phyloP scores from a whole-genome alignment of 92 coral and sea anemone genomes.

The Porites rus region DNA sequence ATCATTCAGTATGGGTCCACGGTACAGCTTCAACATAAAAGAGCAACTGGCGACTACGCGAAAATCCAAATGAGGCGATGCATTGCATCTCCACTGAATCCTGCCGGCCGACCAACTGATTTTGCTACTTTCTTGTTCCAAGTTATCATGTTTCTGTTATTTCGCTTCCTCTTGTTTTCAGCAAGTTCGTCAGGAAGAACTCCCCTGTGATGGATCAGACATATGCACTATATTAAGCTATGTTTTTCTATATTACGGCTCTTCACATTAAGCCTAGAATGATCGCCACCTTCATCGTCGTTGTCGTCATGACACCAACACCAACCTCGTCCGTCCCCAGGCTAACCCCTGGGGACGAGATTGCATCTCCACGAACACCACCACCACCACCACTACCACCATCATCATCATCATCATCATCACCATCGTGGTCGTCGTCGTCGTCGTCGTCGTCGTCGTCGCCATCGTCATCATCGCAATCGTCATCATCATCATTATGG shows the following conservation, averaged over 20 bases:
- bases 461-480: too few species aligned
- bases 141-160: background rate
- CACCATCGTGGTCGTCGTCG: too few species aligned
- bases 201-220: conserved; percentile 70
- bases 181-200: conserved; percentile 85
- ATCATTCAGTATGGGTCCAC: background rate
- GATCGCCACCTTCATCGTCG: too few species aligned
- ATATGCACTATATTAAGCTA: background rate
- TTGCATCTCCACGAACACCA: too few species aligned
- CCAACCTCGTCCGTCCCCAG: too few species aligned
- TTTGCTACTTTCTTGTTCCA: background rate
- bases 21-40: background rate
- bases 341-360: too few species aligned
- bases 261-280: too few species aligned
- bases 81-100: background rate
- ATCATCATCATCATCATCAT: too few species aligned
- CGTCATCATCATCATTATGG: too few species aligned
- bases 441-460: too few species aligned
- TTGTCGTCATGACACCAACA: too few species aligned
- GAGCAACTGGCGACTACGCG: background rate
- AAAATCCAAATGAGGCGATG: background rate
- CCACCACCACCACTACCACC: too few species aligned
- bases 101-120: background rate
- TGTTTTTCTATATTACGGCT: background rate
- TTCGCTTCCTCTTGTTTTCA: conserved; percentile 52